Conservation (phyloP, 2,888 invertebrate genomes). For the Pedicia rivosa region DNA sequence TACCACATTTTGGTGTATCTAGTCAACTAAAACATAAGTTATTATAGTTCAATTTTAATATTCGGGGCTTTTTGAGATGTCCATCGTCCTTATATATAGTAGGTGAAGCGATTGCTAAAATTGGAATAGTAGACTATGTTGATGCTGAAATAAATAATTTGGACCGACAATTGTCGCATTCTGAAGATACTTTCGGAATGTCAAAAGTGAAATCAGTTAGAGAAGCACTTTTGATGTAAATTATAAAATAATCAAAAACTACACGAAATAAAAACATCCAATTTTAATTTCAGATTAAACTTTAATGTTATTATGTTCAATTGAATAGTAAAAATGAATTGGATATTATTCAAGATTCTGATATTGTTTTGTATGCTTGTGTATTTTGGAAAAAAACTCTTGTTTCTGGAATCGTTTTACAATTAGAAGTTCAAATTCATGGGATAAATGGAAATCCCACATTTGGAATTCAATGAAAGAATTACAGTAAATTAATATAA, state of each 20-base stretch:
- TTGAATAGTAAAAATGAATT: constrained; percentile 52
- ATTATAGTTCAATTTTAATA: constrained; percentile 64
- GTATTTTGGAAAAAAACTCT: constrained; percentile 66
- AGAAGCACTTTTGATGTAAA: constrained; percentile 40
- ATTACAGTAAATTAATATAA: constrained; percentile 41
- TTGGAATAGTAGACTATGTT: constrained; percentile 91
- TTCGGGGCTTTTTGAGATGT: constrained; percentile 90
- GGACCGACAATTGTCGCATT: constrained; percentile 82
- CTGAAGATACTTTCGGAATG: constrained; percentile 45
- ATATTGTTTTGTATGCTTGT: constrained; percentile 80
- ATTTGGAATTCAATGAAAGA: constrained; percentile 43
- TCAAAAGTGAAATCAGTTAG: constrained; percentile 68
- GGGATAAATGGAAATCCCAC: constrained; percentile 51
- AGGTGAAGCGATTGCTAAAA: constrained; percentile 69
- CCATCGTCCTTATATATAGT: constrained; percentile 81
- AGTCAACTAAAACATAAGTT: constrained; percentile 67
- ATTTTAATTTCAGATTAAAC: constrained; percentile 40
- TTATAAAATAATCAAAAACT: constrained; percentile 2
- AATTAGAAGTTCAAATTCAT: constrained; percentile 83
- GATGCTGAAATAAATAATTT: constrained; percentile 81
- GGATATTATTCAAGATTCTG: constrained; percentile 48
- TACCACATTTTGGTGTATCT: constrained; percentile 57
- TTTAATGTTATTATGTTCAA: constrained; percentile 51
- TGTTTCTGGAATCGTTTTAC: constrained; percentile 89
- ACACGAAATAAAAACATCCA: constrained; percentile 2